Conservation (phyloP, 2,888 invertebrate genomes). For the Axea sp. region DNA sequence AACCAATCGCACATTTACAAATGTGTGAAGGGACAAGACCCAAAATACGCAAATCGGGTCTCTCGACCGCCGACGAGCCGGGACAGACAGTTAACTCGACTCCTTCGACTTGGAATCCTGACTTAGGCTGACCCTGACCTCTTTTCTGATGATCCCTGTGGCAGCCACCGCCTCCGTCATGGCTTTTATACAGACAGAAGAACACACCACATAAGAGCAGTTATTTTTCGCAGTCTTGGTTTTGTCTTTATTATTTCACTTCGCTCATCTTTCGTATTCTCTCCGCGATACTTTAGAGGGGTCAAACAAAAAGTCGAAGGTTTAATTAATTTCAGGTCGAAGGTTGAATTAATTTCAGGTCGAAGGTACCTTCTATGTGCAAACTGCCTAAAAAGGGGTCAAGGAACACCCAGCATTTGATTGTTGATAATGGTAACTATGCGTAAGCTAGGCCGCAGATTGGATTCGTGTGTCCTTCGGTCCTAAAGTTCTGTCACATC, state of each 20-base stretch:
- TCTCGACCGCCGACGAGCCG: conserved; percentile 55
- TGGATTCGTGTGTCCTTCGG: conserved; percentile 49
- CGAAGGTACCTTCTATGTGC: too few relatives aligned
- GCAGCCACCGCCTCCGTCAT: conserved; percentile 78
- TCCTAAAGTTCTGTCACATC: conserved; percentile 20
- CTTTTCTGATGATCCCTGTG: conserved; percentile 78
- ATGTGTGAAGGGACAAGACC: conserved; percentile 49
- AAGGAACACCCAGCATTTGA: conserved; percentile 47
- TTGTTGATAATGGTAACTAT: conserved; percentile 33
- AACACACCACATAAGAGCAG: conserved; percentile 66
- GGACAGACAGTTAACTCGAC: conserved; percentile 68
- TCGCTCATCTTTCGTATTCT: neutral
- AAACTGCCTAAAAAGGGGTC: conserved; percentile 17
- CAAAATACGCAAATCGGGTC: conserved; percentile 53
- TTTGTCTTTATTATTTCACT: conserved; percentile 21
- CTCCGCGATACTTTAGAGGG: neutral
- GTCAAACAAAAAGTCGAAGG: neutral
- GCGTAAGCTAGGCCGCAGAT: conserved; percentile 45
- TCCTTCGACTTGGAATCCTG: conserved; percentile 71
- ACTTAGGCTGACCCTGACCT: conserved; percentile 74
- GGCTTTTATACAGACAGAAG: conserved; percentile 72
- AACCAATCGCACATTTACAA: conserved; percentile 62
- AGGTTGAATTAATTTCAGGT: too few relatives aligned
- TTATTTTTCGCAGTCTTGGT: conserved; percentile 43
- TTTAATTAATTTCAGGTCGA: neutral